A percentile compares a stretch with the other conserved stretches of the same genome.
Evolutionary conservation across 2,113 vertebrate genomes (phyloP).

Genomic region (Motacilla alba): DNA sequence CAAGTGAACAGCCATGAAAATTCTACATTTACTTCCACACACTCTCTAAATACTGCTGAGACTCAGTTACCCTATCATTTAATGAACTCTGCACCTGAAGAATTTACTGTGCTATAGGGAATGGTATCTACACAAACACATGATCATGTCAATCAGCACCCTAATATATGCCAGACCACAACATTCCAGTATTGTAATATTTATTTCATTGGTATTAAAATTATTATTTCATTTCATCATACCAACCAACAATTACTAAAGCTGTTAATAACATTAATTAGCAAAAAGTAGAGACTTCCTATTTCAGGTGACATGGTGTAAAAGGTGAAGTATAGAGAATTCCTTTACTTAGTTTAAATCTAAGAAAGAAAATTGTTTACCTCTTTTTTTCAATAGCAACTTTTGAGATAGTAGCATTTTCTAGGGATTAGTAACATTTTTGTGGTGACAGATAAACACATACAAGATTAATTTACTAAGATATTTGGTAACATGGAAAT

Average conservation of each 20-base stretch:
- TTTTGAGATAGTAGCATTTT: not conserved
- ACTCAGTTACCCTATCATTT: not conserved
- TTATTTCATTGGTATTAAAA: not conserved
- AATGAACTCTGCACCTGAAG: not conserved
- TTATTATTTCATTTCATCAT: slow-evolving; percentile 2
- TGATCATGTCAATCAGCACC: not conserved
- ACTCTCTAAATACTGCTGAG: not conserved
- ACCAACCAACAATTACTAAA: slow-evolving; percentile 13
- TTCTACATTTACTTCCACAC: not conserved
- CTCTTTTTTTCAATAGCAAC: not conserved
- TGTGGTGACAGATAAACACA: not conserved
- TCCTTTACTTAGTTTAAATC: not conserved
- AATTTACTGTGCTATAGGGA: not conserved
- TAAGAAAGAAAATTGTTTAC: slow-evolving; percentile 9
- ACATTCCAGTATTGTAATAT: slow-evolving; percentile 5
- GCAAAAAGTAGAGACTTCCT: slow-evolving; percentile 14
- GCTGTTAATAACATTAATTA: slow-evolving; percentile 53
- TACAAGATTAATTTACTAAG: not conserved
- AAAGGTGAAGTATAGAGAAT: not conserved
- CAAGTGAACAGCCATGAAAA: not conserved
- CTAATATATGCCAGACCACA: not conserved
- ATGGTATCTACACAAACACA: not conserved
- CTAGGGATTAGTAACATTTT: not conserved
- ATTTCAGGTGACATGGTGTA: not conserved
- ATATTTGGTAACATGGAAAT: slow-evolving; percentile 25